phyloP scores from a whole-genome alignment of 2,113 vertebrate genomes.

The Salvelinus fontinalis region DNA sequence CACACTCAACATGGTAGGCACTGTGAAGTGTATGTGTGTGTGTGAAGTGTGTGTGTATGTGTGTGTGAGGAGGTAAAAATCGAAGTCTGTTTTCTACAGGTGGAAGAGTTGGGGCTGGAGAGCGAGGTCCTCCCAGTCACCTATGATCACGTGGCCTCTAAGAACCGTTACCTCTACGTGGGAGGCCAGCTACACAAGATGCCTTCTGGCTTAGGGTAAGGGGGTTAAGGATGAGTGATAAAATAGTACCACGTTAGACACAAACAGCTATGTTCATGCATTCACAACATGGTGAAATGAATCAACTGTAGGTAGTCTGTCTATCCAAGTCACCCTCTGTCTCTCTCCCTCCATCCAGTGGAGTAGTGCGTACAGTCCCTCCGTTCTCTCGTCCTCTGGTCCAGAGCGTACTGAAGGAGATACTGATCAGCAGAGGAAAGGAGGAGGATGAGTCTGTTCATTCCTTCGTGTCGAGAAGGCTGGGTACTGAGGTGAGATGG shows the following conservation, averaged over 20 bases:
- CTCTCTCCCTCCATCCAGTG: slow-evolving; percentile 59
- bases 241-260: not conserved
- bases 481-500: slow-evolving; percentile 81
- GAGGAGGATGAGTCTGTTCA: slow-evolving; percentile 82
- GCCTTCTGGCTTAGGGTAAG: slow-evolving; percentile 81
- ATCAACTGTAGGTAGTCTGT: too few species aligned
- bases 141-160: slow-evolving; percentile 78
- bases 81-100: slow-evolving; percentile 34
- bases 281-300: not conserved
- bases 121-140: slow-evolving; percentile 78
- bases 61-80: too few species aligned
- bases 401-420: slow-evolving; percentile 75
- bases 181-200: slow-evolving; percentile 77
- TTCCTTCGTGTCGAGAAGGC: slow-evolving; percentile 79
- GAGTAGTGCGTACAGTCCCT: slow-evolving; percentile 72
- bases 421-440: slow-evolving; percentile 68
- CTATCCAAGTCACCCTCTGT: not conserved
- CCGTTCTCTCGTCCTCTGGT: slow-evolving; percentile 85
- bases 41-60: slow-evolving; percentile 12
- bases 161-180: slow-evolving; percentile 83
- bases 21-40: not conserved
- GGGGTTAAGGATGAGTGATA: not conserved
- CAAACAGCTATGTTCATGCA: too few species aligned
- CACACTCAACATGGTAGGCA: slow-evolving; percentile 77
- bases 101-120: slow-evolving; percentile 83